Percentiles rank a stretch among this genome's conserved stretches.
Conservation (phyloP, 2,113 vertebrate genomes). For the Scomber japonicus region DNA sequence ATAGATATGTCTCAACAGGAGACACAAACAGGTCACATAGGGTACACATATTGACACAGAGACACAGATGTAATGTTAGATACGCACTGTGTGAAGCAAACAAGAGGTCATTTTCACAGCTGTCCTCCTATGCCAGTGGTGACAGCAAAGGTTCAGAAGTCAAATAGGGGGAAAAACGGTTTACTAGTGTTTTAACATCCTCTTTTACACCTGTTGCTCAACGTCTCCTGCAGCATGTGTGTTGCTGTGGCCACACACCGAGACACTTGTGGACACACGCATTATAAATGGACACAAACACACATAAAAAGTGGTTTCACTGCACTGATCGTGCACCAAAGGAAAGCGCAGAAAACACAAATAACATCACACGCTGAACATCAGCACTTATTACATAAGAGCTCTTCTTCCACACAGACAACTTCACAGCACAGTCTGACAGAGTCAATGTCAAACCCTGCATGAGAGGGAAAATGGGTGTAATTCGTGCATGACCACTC, state of each 20-base stretch:
- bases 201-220: slow-evolving; percentile 74
- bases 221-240: slow-evolving; percentile 16
- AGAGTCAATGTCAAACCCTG: slow-evolving; percentile 47
- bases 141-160: slow-evolving; percentile 63
- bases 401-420: slow-evolving; percentile 34
- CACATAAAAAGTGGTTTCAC: slow-evolving; percentile 8
- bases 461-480: slow-evolving; percentile 32
- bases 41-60: slow-evolving; percentile 12
- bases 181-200: slow-evolving; percentile 33
- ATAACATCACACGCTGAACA: slow-evolving; percentile 29
- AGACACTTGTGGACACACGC: slow-evolving; percentile 8
- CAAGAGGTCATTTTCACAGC: slow-evolving; percentile 64
- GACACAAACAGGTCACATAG: slow-evolving; percentile 6
- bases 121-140: slow-evolving; percentile 41
- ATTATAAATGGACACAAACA: not conserved
- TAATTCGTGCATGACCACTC: slow-evolving; percentile 34
- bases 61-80: slow-evolving; percentile 17
- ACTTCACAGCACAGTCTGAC: slow-evolving; percentile 44
- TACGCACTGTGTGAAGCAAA: slow-evolving; percentile 24
- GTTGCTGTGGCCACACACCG: slow-evolving; percentile 44
- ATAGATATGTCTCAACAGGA: not conserved
- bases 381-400: slow-evolving; percentile 59
- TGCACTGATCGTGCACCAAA: not conserved
- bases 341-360: slow-evolving; percentile 6
- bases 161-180: slow-evolving; percentile 26